Base-by-base conservation (phyloP, 64 coral and sea anemone genomes). In the Catalaphyllia jardinei region DNA sequence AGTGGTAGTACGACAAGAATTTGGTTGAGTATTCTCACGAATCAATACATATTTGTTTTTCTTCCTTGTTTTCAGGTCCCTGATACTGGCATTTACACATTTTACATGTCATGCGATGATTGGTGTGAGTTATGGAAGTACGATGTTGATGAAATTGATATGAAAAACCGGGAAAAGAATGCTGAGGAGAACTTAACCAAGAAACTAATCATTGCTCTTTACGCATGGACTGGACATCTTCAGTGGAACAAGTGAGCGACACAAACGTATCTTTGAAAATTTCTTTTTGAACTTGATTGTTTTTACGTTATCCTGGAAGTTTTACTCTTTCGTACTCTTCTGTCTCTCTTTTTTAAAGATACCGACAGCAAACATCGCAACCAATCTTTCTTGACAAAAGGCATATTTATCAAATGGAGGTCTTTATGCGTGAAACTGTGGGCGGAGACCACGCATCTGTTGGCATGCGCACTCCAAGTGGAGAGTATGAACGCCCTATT, bases 61-160 rank as follows among this genome's bases (percentile, higher is more conserved):
- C 12, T 17, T 28, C 2, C 42, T 52, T 27, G 20, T 10, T 75
- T 91, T 10, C 38, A 92, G 90, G 74, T 92, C 54, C 27, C 62
- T 24, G 82, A 87, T 57, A 87, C 62, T 27, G 90, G 90, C 18
- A 92, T 87, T 33, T 87, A 92, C 46, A 92, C 74, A 9, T 92
- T 92, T 60, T 92, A 79, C 55, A 10, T 86, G 17, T 78, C 90
- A 4, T 92, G 90, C 33, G 82, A 92, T 67, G 64, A 92, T 79
- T 50, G 42, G 2, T 92, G 90, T 79, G 90, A 92, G 5, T 19
- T 92, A 0, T 92, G 90, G 90, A 38, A 71, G 22, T 35, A 69
- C 18, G 60, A 78, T 17, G 73, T 79, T 0, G 22, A 29, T 29
- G 90, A 86, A 62, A 2, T 10, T 51, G 60, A 18, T 4, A 57